Evolutionary conservation across 1,140 invertebrate species (phyloP).

Genomic region (Berghia stephanieae): DNA sequence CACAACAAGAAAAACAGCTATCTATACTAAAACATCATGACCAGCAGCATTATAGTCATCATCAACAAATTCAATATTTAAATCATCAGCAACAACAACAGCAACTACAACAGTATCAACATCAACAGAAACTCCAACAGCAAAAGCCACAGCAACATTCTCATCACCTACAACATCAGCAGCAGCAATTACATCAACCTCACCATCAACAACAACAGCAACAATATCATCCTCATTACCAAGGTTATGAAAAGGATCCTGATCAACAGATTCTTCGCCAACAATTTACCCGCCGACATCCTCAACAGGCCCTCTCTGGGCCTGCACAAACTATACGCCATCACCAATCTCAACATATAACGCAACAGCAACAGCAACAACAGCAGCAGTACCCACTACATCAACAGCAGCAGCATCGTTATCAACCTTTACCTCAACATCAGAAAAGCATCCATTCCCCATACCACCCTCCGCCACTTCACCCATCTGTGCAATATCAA

Average conservation of each 20-base stretch:
- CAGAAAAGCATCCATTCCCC: background rate
- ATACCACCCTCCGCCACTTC: background rate
- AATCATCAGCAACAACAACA: conserved; percentile 5
- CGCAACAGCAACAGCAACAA: conserved; percentile 10
- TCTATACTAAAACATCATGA: no score
- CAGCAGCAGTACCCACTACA: background rate
- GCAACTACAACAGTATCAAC: conserved; percentile 13
- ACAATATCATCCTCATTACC: conserved; percentile 1
- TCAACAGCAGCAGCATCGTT: conserved; percentile 19
- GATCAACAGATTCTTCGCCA: background rate
- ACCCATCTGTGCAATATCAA: background rate
- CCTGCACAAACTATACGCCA: background rate
- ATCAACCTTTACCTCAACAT: background rate
- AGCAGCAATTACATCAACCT: background rate
- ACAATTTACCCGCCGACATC: background rate
- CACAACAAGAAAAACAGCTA: background rate
- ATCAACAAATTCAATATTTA: conserved; percentile 2
- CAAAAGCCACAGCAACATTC: background rate
- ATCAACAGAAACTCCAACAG: background rate
- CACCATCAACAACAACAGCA: conserved; percentile 13
- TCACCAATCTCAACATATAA: background rate
- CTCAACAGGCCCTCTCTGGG: background rate
- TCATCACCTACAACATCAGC: conserved; percentile 9
- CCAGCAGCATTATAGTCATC: background rate
- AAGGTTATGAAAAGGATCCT: background rate